Evolutionary conservation across 2,113 vertebrate genomes (phyloP), one percentile per base, ranked within the genome.

Genomic region (Oreotrochilus melanogaster): DNA sequence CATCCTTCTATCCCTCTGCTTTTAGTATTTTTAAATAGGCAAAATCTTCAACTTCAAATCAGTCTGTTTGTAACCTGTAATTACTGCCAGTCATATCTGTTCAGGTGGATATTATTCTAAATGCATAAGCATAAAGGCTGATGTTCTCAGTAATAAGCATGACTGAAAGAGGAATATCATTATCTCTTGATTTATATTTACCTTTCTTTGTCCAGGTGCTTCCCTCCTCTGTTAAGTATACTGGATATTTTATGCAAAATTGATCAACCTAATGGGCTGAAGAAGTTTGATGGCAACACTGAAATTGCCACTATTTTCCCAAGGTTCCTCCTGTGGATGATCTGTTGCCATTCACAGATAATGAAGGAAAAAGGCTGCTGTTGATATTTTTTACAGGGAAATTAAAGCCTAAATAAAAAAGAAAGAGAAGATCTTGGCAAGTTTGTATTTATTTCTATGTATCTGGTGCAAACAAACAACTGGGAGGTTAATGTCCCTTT

Each of bases 201-300:
- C 88, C 8, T 61, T 87, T 84, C 30, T n/a, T 69, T 78, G 69
- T 22, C 90, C 94, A 95, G 95, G 96, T 96, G 89, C 78, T 92
- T 39, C 69, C 35, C 43, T 78, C 69, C 84, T 87, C 57, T 58
- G 5, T 70, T 87, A 81, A 86, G 66, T 54, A 31, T 65, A 75
- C 43, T 22, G 39, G 31, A 84, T 72, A 54, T 93, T 95, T 91
- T 93, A 95, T 93, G 95, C 92, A 14, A 94, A 97, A 96, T 76
- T 92, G 70, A 86, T 67, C 96, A 88, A 71, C 56, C 88, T 89
- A 97, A 94, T 95, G 57, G 95, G 37, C 96, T 92, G 96, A 95
- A 95, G 83, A 94, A 94, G 83, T 93, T 71, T 87, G 95, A 90
- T 86, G 95, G 84, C 96, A 96, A 88, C 86, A 65, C 73, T 96